Evolutionary conservation across 2,888 invertebrate species (phyloP), one percentile per base, ranked within the genome.

Genomic region (Drosophila longiperda): DNA sequence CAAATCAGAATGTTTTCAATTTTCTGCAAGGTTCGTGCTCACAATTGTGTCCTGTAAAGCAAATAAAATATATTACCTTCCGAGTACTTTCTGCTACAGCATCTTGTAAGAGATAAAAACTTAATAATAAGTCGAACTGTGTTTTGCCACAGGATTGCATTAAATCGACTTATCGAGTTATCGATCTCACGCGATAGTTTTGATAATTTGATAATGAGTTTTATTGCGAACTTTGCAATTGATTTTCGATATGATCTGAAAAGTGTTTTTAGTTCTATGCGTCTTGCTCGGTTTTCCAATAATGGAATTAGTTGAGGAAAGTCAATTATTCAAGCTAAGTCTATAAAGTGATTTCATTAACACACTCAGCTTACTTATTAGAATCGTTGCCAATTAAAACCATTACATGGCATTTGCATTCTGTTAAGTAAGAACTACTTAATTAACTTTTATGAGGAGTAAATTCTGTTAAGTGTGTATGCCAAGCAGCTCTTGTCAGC

Each of bases 401-500:
- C 0, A 6, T 20, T 26, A 23, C 3, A 7, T n/a, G 8, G n/a
- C 17, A 33, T n/a, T 5, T 40, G 23, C 26, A 48, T 17, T 23
- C 53, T 70, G 62, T 57, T 32, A 52, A 17, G 8, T 9, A 1
- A 23, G 15, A 2, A 33, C 15, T 33, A 6, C 20, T 53, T 33
- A 34, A 17, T 23, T 12, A 17, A 7, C 4, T 20, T 15, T 2
- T 4, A 8, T 5, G 20, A 29, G 53, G 11, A 20, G 29, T 8
- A 32, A 12, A 32, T 29, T 34, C 38, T 61, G 49, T 67, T 54
- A 45, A 20, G 11, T 40, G 9, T 2, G 0, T 34, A 45, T 54
- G 48, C 0, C 32, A 48, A 42, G 0, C 29, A 78, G 75, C 66
- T 65, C 38, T 17, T 64, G 77, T 64, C 71, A 66, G 66, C 23